Evolutionary conservation across 2,888 invertebrate genomes (phyloP), one percentile per base, ranked within the genome.

Genomic region (Ellobium chinense): DNA sequence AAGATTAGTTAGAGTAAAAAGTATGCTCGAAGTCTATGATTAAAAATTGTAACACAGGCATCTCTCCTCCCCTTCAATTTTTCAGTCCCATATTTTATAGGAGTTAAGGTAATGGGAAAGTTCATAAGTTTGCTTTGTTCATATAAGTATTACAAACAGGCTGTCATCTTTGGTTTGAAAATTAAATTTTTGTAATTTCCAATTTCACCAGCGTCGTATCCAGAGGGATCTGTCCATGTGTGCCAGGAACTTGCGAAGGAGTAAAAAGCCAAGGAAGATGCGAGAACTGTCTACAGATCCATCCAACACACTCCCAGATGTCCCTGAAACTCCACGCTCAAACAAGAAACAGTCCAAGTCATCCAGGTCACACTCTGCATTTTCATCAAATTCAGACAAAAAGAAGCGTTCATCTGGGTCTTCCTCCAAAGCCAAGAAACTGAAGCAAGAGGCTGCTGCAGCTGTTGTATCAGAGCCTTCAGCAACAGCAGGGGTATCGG

Each of bases 211-310:
- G 84, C 77, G 82, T 0, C 80, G 82, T n/a, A 80, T 84, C 31
- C 82, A 84, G 75, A 75, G 82, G 36, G 84, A 82, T 66, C 58
- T 84, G 60, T 84, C 84, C 18, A 84, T 84, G 84, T 84, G 82
- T 76, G 84, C 83, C 39, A 72, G 84, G 37, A 84, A 84, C 56
- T 39, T 84, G 21, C 73, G 84, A 7, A 39, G 82, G 27, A 84
- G 82, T 54, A 82, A 84, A 69, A 83, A 78, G 18, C 80, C 78
- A n/a, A 73, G 80, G 36, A 81, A 83, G 58, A 81, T 81, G 74
- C 54, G 78, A 34, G 77, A 75, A 4, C 66, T 81, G 0, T 18
- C 54, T 3, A 37, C 72, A 21, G 78, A 78, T 37, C 56, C 34
- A 29, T 60, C 78, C 9, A 78, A 72, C 31, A 36, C 78, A n/a